Evolutionary conservation across 2,888 invertebrate species (phyloP).

Genomic region (Autographa gamma): DNA sequence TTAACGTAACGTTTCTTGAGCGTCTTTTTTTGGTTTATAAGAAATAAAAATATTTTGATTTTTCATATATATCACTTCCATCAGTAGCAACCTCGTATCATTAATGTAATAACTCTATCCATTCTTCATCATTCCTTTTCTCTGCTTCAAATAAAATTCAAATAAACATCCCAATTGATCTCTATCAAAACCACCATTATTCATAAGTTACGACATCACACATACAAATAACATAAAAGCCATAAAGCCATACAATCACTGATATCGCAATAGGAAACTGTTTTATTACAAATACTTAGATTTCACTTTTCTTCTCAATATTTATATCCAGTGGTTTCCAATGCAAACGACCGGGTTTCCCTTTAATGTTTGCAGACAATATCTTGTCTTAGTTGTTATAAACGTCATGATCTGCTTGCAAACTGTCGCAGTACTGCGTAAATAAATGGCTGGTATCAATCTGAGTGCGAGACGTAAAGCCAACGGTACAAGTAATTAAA

Average conservation of each 20-base stretch:
- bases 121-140: too few relatives aligned
- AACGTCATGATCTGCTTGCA: constrained; percentile 25
- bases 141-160: too few relatives aligned
- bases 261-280: constrained; percentile 27
- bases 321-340: constrained; percentile 49
- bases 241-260: constrained; percentile 16
- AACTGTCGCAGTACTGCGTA: constrained; percentile 8
- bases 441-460: constrained; percentile 7
- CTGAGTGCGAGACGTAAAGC: background rate
- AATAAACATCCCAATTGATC: too few relatives aligned
- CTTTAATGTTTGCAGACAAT: constrained; percentile 51
- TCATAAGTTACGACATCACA: constrained; percentile 15
- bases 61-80: too few relatives aligned
- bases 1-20: too few relatives aligned
- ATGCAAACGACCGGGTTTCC: constrained; percentile 55
- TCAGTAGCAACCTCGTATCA: too few relatives aligned
- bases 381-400: constrained; percentile 46
- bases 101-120: too few relatives aligned
- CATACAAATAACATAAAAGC: constrained; percentile 8
- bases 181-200: background rate
- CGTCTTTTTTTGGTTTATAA: too few relatives aligned
- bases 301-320: constrained; percentile 61
- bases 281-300: constrained; percentile 40
- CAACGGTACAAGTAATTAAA: too few relatives aligned
- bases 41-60: too few relatives aligned